Percentiles rank a stretch among this genome's conserved stretches.
Evolutionary conservation across 2,797 vertebrate genomes (phyloP).

Genomic region (Cuculus canorus): DNA sequence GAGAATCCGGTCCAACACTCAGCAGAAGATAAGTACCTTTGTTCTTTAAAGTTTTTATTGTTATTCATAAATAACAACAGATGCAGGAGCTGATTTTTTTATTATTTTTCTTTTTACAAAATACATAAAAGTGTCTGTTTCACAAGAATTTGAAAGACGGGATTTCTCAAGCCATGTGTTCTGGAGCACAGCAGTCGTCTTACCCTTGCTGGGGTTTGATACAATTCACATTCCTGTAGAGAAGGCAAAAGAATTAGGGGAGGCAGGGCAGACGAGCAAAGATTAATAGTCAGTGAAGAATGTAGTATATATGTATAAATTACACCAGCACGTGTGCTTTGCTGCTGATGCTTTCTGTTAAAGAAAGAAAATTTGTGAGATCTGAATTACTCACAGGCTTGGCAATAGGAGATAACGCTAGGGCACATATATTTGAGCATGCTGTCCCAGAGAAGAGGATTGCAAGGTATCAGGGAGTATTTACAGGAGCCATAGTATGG

Average conservation of each 20-base stretch:
- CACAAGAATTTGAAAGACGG: accelerated
- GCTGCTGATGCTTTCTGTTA: background rate
- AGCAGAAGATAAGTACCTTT: background rate
- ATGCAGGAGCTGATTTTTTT: background rate
- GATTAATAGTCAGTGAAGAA: constrained; percentile 14
- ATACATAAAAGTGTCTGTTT: background rate
- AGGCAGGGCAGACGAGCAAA: background rate
- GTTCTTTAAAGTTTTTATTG: background rate
- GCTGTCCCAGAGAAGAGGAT: background rate
- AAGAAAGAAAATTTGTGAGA: background rate
- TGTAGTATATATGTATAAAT: background rate
- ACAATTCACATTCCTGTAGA: background rate
- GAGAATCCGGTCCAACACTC: background rate
- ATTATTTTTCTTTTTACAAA: background rate
- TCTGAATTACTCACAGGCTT: background rate
- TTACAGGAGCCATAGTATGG: background rate
- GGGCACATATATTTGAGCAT: accelerated
- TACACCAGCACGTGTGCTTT: background rate
- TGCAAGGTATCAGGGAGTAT: background rate
- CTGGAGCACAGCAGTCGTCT: background rate
- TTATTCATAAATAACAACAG: background rate
- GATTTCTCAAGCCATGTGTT: background rate
- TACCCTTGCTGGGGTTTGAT: accelerated
- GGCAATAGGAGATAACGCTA: background rate
- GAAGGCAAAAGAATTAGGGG: background rate